Base-by-base conservation (phyloP, 2,113 vertebrate genomes). In the Periophthalmodon schlosseri region DNA sequence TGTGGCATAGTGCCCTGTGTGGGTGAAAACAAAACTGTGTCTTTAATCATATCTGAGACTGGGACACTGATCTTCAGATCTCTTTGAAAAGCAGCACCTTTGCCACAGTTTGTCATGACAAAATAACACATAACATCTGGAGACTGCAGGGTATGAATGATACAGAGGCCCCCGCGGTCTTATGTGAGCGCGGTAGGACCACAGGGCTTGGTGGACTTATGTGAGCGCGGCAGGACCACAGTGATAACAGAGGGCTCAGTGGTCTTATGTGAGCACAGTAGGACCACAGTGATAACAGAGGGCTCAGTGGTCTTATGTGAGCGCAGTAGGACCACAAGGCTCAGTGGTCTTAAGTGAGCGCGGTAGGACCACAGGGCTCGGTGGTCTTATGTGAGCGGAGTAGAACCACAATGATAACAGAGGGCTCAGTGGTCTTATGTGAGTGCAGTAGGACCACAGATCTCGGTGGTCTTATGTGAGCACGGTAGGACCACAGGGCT, bases 11-110 rank as follows among this genome's bases (percentile, higher is more conserved):
- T 44, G 2, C 2, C 28, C 44, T 23, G 12, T 49, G 21, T 67
- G 50, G 39, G 69, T 67, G 60, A 80, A 84, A 84, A 84, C 79
- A 84, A 83, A 78, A 44, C 76, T 4, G 5, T 49, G 28, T 10
- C 9, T 56, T 68, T 60, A 28, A 60, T 28, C n/a, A 69, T 44
- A 61, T 74, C 60, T 68, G 69, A 64, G 78, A 76, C 80, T 66
- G 69, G 68, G 80, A 76, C 80, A 79, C 52, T 68, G n/a, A 46
- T 61, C 50, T 54, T 36, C 14, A 68, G 6, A 72, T 20, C 61
- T 70, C 46, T 46, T 49, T 70, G 61, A 56, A n/a, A 70, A 64
- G 57, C 23, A 63, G 69, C 50, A 24, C 44, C 46, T 68, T 68
- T 65, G 34, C 34, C 3, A 2, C 34, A 65, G 33, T 33, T 63